Evolutionary conservation across 2,797 vertebrate species (phyloP).

Genomic region (Acipenser oxyrinchus): DNA sequence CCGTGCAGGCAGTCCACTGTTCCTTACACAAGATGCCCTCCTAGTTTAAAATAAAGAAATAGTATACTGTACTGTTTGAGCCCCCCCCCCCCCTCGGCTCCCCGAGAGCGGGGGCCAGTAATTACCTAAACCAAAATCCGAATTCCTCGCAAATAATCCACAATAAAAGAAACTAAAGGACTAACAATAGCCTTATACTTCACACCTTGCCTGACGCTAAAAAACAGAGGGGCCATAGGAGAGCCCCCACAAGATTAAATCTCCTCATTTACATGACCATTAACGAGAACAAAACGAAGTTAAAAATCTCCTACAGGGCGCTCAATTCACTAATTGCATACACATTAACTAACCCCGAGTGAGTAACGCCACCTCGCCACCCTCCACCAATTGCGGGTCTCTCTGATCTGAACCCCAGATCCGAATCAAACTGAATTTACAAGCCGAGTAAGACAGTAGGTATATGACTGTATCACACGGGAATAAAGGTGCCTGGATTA

Average conservation of each 20-base stretch:
- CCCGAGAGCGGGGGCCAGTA: slow-evolving; percentile 19
- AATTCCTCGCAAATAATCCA: slow-evolving; percentile 31
- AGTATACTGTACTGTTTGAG: too few species aligned
- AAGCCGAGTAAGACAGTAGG: slow-evolving; percentile 13
- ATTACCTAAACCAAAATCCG: slow-evolving; percentile 28
- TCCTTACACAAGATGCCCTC: too few species aligned
- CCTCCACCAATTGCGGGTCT: not conserved
- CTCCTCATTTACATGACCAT: slow-evolving; percentile 48
- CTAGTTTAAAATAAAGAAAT: too few species aligned
- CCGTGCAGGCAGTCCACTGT: too few species aligned
- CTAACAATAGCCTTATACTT: slow-evolving; percentile 19
- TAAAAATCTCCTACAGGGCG: slow-evolving; percentile 38
- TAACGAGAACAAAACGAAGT: slow-evolving; percentile 33
- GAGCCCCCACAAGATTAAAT: slow-evolving; percentile 33
- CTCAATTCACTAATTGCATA: slow-evolving; percentile 29
- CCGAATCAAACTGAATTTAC: slow-evolving; percentile 34
- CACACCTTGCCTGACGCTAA: slow-evolving; percentile 20
- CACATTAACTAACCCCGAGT: slow-evolving; percentile 3
- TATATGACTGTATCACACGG: too few species aligned
- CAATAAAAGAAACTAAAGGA: slow-evolving; percentile 18
- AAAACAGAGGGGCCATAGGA: slow-evolving; percentile 7
- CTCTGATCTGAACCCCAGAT: not conserved
- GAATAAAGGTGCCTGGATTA: too few species aligned
- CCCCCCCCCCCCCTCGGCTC: slow-evolving; percentile 22
- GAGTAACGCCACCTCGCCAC: not conserved